phyloP scores from a whole-genome alignment of 2,888 invertebrate species.

The Microdon myrmicae region DNA sequence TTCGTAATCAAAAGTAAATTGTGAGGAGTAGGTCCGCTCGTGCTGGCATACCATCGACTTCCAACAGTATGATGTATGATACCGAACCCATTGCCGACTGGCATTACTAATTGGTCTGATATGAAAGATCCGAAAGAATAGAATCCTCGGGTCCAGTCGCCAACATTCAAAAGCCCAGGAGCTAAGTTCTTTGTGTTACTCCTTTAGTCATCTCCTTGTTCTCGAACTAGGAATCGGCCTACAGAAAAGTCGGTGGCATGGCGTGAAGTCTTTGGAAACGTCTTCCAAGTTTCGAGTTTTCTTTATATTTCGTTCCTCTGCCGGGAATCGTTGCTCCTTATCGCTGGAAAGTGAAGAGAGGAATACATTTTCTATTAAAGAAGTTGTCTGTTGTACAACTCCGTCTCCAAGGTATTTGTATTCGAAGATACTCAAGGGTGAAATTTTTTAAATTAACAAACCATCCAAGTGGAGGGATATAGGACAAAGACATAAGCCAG shows the following conservation, averaged over 20 bases:
- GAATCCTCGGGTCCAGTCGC: slow-evolving; percentile 17
- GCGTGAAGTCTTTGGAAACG: slow-evolving; percentile 4
- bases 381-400: neutral
- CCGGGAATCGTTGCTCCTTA: slow-evolving; percentile 6
- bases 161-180: slow-evolving; percentile 19
- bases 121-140: neutral
- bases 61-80: slow-evolving; percentile 22
- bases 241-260: too few species aligned
- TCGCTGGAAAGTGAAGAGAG: slow-evolving; percentile 7
- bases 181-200: slow-evolving; percentile 17
- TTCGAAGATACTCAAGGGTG: slow-evolving; percentile 27
- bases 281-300: slow-evolving; percentile 14
- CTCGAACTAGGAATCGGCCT: slow-evolving; percentile 12
- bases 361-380: slow-evolving; percentile 18
- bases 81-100: slow-evolving; percentile 15
- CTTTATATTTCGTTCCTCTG: slow-evolving; percentile 14
- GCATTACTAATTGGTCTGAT: slow-evolving; percentile 42
- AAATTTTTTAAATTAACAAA: slow-evolving; percentile 30
- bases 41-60: slow-evolving; percentile 2
- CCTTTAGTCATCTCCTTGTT: slow-evolving; percentile 23
- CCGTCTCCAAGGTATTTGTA: slow-evolving; percentile 24
- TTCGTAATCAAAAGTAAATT: slow-evolving; percentile 46
- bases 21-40: slow-evolving; percentile 5
- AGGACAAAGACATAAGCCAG: too few species aligned
- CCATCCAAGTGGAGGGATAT: too few species aligned